Base-by-base conservation (phyloP, 2,113 vertebrate genomes). In the Ranitomeya variabilis region DNA sequence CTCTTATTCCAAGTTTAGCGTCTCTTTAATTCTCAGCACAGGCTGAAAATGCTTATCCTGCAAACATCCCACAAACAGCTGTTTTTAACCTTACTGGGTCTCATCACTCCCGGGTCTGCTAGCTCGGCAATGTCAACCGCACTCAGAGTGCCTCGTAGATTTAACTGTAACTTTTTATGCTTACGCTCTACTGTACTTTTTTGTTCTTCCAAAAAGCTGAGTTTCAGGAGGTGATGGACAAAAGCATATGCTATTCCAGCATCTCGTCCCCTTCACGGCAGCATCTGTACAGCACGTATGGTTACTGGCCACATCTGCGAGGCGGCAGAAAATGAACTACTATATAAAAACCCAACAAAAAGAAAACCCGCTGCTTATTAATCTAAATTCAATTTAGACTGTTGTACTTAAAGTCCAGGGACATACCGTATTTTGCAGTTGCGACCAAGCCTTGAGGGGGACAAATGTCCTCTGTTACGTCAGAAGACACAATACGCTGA, bases 71-170 rank as follows among this genome's bases (percentile, higher is more conserved):
- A 84, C 82, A 84, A 66, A 84, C 82, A 84, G 82, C 64, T 84
- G 82, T 84, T 84, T 84, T 84, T 71, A 67, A 69, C 64, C 64
- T 84, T 84, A 84, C 82, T 71, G 45, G 82, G 82, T 84, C 82
- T 84, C 64, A 71, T 84, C 82, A 84, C 23, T 69, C 51, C 37
- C 52, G 60, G 60, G 80, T 57, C 80, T 83, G 80, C 80, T 83
- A 60, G 80, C 82, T 83, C 81, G 64, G 62, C 59, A 69, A 23
- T 83, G 81, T 69, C 81, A 69, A 67, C 37, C 31, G 66, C 82
- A 69, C 64, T 67, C 82, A 66, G 45, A 37, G 45, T 55, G 54
- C 26, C 82, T 84, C 52, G 45, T 69, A 62, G 31, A 84, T 71
- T 54, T 54, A 71, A 69, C 45, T 18, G 51, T 51, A 66, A 71